phyloP scores from a whole-genome alignment of 92 coral and sea anemone species.

The Paramuricea clavata region DNA sequence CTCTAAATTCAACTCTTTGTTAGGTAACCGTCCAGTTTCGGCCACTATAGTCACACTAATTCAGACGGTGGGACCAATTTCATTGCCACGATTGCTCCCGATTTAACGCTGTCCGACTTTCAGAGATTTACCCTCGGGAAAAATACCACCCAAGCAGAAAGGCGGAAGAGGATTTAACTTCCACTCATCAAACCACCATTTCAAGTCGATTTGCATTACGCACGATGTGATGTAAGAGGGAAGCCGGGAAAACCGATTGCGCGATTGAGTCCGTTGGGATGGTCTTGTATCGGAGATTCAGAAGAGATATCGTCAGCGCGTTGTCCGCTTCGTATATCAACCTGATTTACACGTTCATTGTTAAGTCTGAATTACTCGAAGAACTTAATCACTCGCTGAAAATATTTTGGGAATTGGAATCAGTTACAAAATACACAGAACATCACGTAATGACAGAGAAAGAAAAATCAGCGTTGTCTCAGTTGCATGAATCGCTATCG shows the following conservation, averaged over 20 bases:
- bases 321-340: background rate
- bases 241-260: background rate
- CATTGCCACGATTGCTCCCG: too few relatives aligned
- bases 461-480: constrained; percentile 1
- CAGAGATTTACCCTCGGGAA: too few relatives aligned
- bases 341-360: background rate
- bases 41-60: too few relatives aligned
- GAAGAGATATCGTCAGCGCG: background rate
- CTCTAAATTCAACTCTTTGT: too few relatives aligned
- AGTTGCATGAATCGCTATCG: constrained; percentile 1
- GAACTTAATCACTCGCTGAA: background rate
- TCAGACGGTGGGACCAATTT: too few relatives aligned
- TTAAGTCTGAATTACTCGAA: background rate
- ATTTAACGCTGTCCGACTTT: too few relatives aligned
- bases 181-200: too few relatives aligned
- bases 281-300: constrained; percentile 4
- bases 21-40: too few relatives aligned
- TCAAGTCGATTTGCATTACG: constrained; percentile 30
- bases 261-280: constrained; percentile 6
- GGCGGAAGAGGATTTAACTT: too few relatives aligned
- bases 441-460: too few relatives aligned
- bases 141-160: too few relatives aligned
- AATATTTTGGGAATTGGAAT: background rate
- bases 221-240: constrained; percentile 22
- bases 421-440: too few relatives aligned